phyloP scores from a whole-genome alignment of 2,888 invertebrate species.

The Chydorus sphaericus region DNA sequence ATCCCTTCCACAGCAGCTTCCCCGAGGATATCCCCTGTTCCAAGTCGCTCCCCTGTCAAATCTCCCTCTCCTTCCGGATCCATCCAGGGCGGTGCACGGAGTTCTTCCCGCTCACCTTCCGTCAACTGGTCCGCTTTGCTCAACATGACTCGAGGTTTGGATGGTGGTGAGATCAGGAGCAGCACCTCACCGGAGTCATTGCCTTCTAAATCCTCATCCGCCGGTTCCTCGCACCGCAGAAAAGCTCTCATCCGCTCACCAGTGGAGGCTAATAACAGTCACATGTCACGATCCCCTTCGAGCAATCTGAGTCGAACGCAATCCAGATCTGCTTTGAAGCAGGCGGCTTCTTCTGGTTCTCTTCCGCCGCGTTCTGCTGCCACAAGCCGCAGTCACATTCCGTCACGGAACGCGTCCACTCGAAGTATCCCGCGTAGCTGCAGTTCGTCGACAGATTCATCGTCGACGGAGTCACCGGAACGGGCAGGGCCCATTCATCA shows the following conservation, averaged over 20 bases:
- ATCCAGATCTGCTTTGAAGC: not conserved
- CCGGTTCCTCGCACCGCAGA: not conserved
- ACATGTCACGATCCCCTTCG: not conserved
- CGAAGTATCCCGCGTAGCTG: slow-evolving; percentile 1
- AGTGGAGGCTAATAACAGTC: not conserved
- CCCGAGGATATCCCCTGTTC: slow-evolving; percentile 3
- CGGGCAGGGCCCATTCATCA: too few relatives aligned
- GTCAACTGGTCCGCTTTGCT: not conserved
- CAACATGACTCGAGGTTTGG: not conserved
- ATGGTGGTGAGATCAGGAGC: slow-evolving; percentile 4
- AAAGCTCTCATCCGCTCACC: not conserved
- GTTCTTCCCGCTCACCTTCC: not conserved
- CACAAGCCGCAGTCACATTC: slow-evolving; percentile 2
- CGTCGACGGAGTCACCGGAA: slow-evolving; percentile 9
- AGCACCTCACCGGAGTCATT: slow-evolving; percentile 8
- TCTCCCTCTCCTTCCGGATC: not conserved
- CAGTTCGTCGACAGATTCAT: slow-evolving; percentile 9
- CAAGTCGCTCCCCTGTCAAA: not conserved
- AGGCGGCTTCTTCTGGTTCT: not conserved
- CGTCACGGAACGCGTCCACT: slow-evolving; percentile 9
- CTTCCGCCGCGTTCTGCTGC: not conserved
- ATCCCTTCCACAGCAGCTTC: not conserved
- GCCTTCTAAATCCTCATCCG: not conserved
- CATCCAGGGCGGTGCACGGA: not conserved
- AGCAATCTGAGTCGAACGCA: not conserved